These are phyloP conservation scores for Micropoecilia bifurca DNA, from an alignment of 2,797 vertebrate genomes.

Conservation along the genomic window DNA sequence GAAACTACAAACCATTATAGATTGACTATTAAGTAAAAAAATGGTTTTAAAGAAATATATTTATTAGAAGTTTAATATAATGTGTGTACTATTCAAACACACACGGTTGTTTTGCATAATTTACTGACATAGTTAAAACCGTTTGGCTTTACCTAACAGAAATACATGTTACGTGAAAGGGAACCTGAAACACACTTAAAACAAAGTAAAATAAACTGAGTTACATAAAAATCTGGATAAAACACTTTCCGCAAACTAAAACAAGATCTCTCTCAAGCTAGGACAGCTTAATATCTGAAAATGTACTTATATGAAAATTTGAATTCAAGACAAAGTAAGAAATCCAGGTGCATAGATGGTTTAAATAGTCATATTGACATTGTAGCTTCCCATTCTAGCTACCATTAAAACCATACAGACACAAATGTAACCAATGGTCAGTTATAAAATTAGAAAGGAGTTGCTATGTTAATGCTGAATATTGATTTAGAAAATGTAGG, in stretches of 20 bases:
- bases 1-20: not conserved
- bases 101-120: not conserved
- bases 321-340: no score
- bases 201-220: no score
- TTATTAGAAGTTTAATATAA: not conserved
- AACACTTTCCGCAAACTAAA: not conserved
- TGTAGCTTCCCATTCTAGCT: not conserved
- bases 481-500: not conserved
- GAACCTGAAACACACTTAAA: no score
- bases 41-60: no score
- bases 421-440: not conserved
- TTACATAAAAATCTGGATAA: not conserved
- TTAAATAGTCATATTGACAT: not conserved
- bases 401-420: not conserved
- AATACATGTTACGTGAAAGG: no score
- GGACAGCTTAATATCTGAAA: not conserved
- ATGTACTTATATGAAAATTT: no score
- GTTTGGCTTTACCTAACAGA: not conserved
- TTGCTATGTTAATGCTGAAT: not conserved
- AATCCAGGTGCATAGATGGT: no score
- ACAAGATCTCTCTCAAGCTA: not conserved
- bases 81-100: not conserved
- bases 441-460: not conserved
- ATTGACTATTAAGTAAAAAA: not conserved
- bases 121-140: not conserved